Percentiles rank a stretch among this genome's conserved stretches.
Evolutionary conservation across 2,888 invertebrate species (phyloP).

Genomic region (Brachypterus glaber): DNA sequence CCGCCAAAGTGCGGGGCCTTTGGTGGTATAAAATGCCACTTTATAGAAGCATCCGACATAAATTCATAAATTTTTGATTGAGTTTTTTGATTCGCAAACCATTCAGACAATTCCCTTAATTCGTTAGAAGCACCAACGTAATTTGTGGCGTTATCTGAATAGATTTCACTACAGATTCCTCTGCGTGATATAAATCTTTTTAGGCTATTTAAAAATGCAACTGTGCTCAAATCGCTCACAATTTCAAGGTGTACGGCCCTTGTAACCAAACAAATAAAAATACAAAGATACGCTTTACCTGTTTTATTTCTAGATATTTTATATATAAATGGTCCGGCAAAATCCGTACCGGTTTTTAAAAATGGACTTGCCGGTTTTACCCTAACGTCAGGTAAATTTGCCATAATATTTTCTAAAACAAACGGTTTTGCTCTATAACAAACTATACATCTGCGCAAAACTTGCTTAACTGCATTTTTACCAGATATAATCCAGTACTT

Average conservation of each 20-base stretch:
- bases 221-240: slow-evolving; percentile 10
- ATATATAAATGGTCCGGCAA: slow-evolving; percentile 9
- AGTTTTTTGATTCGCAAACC: too few relatives aligned
- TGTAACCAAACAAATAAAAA: slow-evolving; percentile 18
- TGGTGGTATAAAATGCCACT: slow-evolving; percentile 9
- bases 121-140: slow-evolving; percentile 3
- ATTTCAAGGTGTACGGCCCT: slow-evolving; percentile 18
- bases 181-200: slow-evolving; percentile 16
- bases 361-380: slow-evolving; percentile 3
- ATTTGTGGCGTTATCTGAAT: slow-evolving; percentile 19
- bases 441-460: slow-evolving; percentile 9
- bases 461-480: neutral
- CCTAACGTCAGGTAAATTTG: slow-evolving; percentile 4
- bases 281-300: slow-evolving; percentile 13
- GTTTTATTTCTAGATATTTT: slow-evolving; percentile 10
- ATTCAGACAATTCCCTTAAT: slow-evolving; percentile 1
- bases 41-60: neutral
- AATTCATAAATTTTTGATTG: slow-evolving; percentile 1
- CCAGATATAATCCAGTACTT: slow-evolving; percentile 10
- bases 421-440: slow-evolving; percentile 8
- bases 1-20: too few relatives aligned
- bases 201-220: slow-evolving; percentile 14
- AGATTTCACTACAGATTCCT: slow-evolving; percentile 13
- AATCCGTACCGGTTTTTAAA: slow-evolving; percentile 2
- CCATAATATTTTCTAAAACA: slow-evolving; percentile 5